Evolutionary conservation across 1,140 invertebrate genomes (phyloP), one percentile per base, ranked within the genome.

Genomic region (Elysia chlorotica): DNA sequence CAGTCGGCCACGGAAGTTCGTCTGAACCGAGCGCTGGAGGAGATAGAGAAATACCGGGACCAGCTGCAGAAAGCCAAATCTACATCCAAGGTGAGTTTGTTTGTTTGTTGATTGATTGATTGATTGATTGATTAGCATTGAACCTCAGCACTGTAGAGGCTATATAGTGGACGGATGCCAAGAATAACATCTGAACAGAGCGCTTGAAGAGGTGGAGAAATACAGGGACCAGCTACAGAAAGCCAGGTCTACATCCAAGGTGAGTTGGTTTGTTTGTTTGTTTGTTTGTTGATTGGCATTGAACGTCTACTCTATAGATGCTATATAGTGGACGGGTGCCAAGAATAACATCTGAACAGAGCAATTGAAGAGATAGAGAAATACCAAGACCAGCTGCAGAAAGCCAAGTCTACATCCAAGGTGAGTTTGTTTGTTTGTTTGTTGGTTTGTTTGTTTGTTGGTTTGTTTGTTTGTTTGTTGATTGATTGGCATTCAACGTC

Each of bases 331-430:
- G n/a, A n/a, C n/a, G n/a, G n/a, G n/a, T n/a, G n/a, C n/a, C n/a
- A n/a, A 28, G 88, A 89, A 67, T 83, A 88, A 1, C 75, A 87
- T 23, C 76, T 89, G 30, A 86, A 88, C 70, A 67, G 87, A 70
- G n/a, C 87, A 5, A 65, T 87, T 25, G 88, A 89, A 74, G 87
- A 88, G 67, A 83, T 86, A 33, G 87, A 88, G 65, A 85, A 82
- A 78, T 83, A 83, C 65, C 88, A 87, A 77, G 79, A 81, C 35
- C 82, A 88, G 71, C 61, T 89, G 28, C 73, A 78, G 17, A 83
- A 84, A 54, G 65, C 81, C 4, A 86, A 87, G 76, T 81, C 81
- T 36, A 59, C 78, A 33, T 81, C 83, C 30, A 88, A 87, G 79
- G 87, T 87, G 79, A 57, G n/a, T n/a, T n/a, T n/a, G n/a, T n/a